A percentile compares a stretch with the other conserved stretches of the same genome.
Evolutionary conservation across 2,797 vertebrate species (phyloP).

Genomic region (Vireo griseus): DNA sequence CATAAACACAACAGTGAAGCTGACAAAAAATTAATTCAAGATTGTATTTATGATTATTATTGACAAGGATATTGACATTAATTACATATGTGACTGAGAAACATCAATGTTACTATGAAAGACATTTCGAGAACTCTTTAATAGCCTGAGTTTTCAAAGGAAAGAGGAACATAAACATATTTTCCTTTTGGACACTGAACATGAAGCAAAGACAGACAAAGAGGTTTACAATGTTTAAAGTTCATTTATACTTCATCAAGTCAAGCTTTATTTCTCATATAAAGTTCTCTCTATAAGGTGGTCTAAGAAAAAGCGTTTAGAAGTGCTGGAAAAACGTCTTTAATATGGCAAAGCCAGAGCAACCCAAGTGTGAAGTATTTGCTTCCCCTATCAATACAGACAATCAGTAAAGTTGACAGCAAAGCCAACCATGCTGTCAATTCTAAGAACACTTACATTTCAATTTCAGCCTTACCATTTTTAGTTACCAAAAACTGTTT

Average conservation of each 20-base stretch:
- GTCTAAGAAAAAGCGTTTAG: background rate
- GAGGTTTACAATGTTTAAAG: background rate
- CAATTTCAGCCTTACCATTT: slow-evolving; percentile 84
- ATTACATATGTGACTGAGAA: background rate
- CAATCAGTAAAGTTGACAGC: background rate
- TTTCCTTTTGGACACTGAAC: background rate
- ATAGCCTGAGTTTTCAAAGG: background rate
- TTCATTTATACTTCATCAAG: background rate
- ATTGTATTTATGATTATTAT: background rate
- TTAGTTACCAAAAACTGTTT: slow-evolving; percentile 97
- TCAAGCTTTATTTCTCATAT: background rate
- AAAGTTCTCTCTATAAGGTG: background rate
- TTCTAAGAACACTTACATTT: background rate
- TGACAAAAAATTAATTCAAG: background rate
- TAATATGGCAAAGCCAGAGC: background rate
- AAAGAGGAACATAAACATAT: background rate
- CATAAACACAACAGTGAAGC: background rate
- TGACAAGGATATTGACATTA: background rate
- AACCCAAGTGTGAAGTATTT: background rate
- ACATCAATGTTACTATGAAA: background rate
- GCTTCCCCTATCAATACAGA: background rate
- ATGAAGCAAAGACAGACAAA: background rate
- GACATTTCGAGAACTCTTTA: background rate
- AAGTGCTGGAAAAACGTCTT: background rate
- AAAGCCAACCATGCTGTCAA: background rate